Evolutionary conservation across 2,113 vertebrate genomes (phyloP).

Genomic region (Cavia aperea): DNA sequence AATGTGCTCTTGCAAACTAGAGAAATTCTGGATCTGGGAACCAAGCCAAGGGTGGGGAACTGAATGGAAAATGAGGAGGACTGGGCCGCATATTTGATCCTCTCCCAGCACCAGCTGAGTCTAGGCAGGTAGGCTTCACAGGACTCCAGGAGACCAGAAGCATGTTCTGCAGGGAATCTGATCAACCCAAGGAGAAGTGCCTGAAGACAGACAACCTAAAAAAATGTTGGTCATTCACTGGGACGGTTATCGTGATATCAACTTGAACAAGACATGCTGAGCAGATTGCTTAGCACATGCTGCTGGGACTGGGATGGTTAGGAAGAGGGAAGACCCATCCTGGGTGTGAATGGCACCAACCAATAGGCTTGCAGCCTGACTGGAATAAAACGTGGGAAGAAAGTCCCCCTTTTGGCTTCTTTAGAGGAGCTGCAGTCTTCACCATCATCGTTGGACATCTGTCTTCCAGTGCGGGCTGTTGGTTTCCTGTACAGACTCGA

Average conservation of each 20-base stretch:
- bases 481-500: background rate
- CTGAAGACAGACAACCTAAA: background rate
- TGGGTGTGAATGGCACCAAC: background rate
- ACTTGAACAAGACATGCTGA: background rate
- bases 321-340: background rate
- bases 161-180: fast-evolving
- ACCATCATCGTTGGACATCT: background rate
- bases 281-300: background rate
- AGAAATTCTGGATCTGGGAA: background rate
- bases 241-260: background rate
- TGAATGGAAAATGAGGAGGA: background rate
- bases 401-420: background rate
- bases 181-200: background rate
- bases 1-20: background rate
- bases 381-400: background rate
- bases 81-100: fast-evolving
- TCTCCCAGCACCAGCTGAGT: background rate
- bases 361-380: background rate
- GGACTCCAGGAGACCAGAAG: background rate
- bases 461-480: background rate
- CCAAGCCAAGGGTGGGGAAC: background rate
- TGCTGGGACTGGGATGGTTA: background rate
- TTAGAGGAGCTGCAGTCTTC: background rate
- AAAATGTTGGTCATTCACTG: background rate
- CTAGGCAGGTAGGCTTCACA: background rate